phyloP scores from a whole-genome alignment of 2,797 vertebrate genomes.

The Epinephelus malabaricus region DNA sequence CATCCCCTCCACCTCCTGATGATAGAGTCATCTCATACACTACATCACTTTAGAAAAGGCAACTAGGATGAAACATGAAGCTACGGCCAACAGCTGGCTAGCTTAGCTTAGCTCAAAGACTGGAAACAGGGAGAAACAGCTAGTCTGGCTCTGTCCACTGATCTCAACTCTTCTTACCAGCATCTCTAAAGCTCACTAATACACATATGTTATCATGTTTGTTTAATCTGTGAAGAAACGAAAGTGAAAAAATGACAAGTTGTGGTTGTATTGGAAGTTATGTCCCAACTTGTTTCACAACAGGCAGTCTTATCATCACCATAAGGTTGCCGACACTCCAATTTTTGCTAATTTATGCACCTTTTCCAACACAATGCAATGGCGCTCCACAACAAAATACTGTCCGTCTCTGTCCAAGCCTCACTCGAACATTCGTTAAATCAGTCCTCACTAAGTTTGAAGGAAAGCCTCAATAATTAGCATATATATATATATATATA shows the following conservation, averaged over 20 bases:
- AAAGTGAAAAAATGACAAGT: background rate
- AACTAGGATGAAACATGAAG: too few relatives aligned
- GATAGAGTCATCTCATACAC: too few relatives aligned
- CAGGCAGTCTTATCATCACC: background rate
- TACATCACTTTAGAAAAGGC: too few relatives aligned
- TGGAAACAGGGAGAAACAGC: background rate
- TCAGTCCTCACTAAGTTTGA: too few relatives aligned
- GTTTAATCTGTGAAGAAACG: background rate
- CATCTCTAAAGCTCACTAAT: background rate
- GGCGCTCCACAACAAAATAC: too few relatives aligned
- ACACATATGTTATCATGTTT: constrained; percentile 15
- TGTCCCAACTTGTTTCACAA: background rate
- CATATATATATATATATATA: too few relatives aligned
- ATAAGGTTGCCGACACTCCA: background rate
- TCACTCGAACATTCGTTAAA: too few relatives aligned
- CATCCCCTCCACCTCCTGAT: too few relatives aligned
- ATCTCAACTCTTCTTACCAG: background rate
- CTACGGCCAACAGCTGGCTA: background rate
- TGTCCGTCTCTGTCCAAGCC: too few relatives aligned
- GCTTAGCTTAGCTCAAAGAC: constrained; percentile 15
- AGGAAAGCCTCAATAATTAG: too few relatives aligned
- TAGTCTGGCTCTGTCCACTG: background rate
- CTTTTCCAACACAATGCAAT: too few relatives aligned
- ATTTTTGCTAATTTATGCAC: too few relatives aligned
- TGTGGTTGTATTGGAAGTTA: background rate